Percentiles rank a stretch among this genome's conserved stretches.
Conservation (phyloP, 2,888 invertebrate species). For the Acanthosepion pharaonis region DNA sequence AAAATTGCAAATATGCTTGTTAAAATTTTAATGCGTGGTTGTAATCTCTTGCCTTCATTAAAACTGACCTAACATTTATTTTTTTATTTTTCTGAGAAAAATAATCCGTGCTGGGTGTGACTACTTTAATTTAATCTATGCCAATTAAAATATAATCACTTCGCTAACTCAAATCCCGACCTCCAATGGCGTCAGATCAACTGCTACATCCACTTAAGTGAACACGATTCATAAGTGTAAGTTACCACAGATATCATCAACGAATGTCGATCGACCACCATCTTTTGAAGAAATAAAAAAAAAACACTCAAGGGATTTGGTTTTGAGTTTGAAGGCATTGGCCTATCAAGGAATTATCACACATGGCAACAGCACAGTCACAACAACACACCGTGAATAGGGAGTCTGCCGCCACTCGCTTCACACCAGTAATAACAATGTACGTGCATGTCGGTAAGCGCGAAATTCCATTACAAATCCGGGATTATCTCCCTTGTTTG, state of each 20-base stretch:
- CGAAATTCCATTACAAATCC: neutral
- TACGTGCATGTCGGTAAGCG: neutral
- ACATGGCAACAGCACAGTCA: neutral
- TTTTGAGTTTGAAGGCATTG: neutral
- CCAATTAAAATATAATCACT: no score
- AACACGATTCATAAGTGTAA: neutral
- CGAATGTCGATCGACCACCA: neutral
- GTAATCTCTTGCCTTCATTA: no score
- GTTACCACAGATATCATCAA: neutral
- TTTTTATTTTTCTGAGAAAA: no score
- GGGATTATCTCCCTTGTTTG: neutral
- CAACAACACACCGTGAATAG: neutral
- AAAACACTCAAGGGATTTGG: neutral
- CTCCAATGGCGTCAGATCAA: no score
- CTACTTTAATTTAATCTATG: no score
- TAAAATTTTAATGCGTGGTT: no score
- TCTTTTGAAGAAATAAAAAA: neutral
- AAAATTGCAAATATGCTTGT: no score
- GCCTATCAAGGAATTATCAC: neutral
- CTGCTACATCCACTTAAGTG: no score
- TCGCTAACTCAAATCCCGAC: no score
- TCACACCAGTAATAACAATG: neutral
- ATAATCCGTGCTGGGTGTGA: no score
- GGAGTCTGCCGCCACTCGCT: neutral
- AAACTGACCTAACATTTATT: no score